A percentile compares a stretch with the other conserved stretches of the same genome.
These are phyloP conservation scores for Elephantulus edwardii DNA, from an alignment of 2,113 vertebrate genomes.

Conservation along the genomic window DNA sequence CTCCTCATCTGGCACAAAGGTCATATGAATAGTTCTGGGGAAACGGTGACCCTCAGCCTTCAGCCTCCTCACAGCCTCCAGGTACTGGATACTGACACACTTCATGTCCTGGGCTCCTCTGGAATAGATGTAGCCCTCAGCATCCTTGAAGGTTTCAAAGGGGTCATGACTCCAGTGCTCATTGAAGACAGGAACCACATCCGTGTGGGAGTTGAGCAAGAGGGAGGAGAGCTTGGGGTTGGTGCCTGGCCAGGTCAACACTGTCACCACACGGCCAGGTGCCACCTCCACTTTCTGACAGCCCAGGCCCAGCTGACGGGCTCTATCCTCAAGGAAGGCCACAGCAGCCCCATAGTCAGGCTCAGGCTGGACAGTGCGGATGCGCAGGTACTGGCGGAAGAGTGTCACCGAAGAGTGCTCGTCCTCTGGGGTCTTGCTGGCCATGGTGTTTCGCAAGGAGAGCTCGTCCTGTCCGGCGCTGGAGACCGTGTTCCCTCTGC, in stretches of 20 bases:
- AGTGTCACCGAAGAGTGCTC: constrained; percentile 91
- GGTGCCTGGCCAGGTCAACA: constrained; percentile 93
- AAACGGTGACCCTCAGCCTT: constrained; percentile 89
- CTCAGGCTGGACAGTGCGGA: constrained; percentile 92
- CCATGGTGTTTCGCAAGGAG: constrained; percentile 37
- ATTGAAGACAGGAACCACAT: constrained; percentile 96
- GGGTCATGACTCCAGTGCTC: constrained; percentile 96
- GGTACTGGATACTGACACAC: constrained; percentile 97
- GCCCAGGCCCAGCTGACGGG: constrained; percentile 87
- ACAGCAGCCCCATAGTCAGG: constrained; percentile 92
- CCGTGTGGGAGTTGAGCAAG: constrained; percentile 96
- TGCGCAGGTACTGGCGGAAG: constrained; percentile 93
- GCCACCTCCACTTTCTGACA: constrained; percentile 94
- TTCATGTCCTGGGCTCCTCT: constrained; percentile 99
- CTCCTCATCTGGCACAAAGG: constrained; percentile 97
- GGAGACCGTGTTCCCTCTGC: not conserved
- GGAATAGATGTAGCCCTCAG: constrained; percentile 94
- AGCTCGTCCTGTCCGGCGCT: constrained; percentile 1
- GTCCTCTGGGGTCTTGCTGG: constrained; percentile 39
- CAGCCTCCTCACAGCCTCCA: constrained; percentile 93
- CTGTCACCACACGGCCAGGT: constrained; percentile 88
- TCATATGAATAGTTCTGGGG: constrained; percentile 93
- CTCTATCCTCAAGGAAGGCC: constrained; percentile 88
- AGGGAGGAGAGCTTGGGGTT: constrained; percentile 90
- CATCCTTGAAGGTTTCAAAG: constrained; percentile 95